Base-by-base conservation (phyloP, 2,888 invertebrate genomes). In the Apoda limacodes region DNA sequence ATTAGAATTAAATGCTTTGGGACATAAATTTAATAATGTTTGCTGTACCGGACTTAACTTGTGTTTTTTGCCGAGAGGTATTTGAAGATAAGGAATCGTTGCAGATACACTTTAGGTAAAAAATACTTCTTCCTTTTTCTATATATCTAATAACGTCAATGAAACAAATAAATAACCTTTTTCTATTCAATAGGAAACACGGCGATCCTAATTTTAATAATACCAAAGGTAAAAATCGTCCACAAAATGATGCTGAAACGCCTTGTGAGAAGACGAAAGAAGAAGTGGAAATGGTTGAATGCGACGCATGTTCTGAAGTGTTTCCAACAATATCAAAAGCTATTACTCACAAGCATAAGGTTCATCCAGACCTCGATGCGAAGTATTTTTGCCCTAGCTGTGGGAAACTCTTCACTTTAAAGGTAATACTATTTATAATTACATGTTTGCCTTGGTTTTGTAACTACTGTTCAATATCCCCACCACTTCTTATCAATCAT, bases 381-480 rank as follows among this genome's bases (percentile, higher is more conserved):
- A 87, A 87, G 54, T 82, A 86, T 58, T 87, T 85, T 56, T 88
- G 88, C 39, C 82, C 83, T 13, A 83, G 83, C 68, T 88, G 88
- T 55, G 88, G 88, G 5, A 87, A 85, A 74, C 83, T 87, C 30
- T 88, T 88, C 55, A 86, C 87, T 6, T 67, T 88, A 53, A 86
- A 86, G 76, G 83, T n/a, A n/a, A n/a, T n/a, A n/a, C n/a, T n/a
- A n/a, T n/a, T n/a, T n/a, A n/a, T n/a, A n/a, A n/a, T n/a, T n/a
- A n/a, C n/a, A n/a, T n/a, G n/a, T n/a, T n/a, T n/a, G n/a, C n/a
- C n/a, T n/a, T n/a, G n/a, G n/a, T n/a, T n/a, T n/a, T n/a, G n/a
- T n/a, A n/a, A n/a, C n/a, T n/a, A n/a, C n/a, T n/a, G n/a, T n/a
- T n/a, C n/a, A n/a, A n/a, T n/a, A n/a, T n/a, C n/a, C n/a, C n/a